These are phyloP conservation scores for Xestia c-nigrum DNA, from an alignment of 2,888 invertebrate genomes.

Conservation along the genomic window DNA sequence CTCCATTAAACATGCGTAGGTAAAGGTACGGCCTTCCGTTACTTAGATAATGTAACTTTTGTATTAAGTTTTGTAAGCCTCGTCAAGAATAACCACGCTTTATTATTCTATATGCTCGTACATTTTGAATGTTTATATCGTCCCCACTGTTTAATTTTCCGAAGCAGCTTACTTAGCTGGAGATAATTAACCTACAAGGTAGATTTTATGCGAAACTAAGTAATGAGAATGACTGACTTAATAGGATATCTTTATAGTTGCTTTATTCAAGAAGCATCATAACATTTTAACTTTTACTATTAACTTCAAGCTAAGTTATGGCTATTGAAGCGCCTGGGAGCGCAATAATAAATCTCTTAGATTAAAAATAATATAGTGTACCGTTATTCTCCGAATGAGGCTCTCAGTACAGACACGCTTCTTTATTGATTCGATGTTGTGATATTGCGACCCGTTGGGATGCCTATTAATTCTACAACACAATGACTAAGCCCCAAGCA, in stretches of 20 bases:
- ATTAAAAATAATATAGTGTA: slow-evolving; percentile 74
- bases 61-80: slow-evolving; percentile 51
- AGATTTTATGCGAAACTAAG: slow-evolving; percentile 42
- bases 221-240: slow-evolving; percentile 50
- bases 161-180: slow-evolving; percentile 26
- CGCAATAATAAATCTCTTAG: slow-evolving; percentile 71
- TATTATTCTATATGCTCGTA: slow-evolving; percentile 36
- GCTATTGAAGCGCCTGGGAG: slow-evolving; percentile 64
- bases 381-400: slow-evolving; percentile 83
- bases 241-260: slow-evolving; percentile 54
- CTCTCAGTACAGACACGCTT: slow-evolving; percentile 75
- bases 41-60: slow-evolving; percentile 72
- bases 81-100: slow-evolving; percentile 39
- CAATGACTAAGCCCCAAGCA: slow-evolving; percentile 79
- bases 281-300: slow-evolving; percentile 59
- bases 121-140: slow-evolving; percentile 36
- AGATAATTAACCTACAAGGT: slow-evolving; percentile 43
- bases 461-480: slow-evolving; percentile 84
- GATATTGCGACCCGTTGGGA: slow-evolving; percentile 82
- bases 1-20: slow-evolving; percentile 76
- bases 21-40: slow-evolving; percentile 72
- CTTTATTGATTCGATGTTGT: slow-evolving; percentile 85
- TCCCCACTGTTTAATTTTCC: slow-evolving; percentile 33
- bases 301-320: slow-evolving; percentile 56
- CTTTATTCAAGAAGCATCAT: slow-evolving; percentile 50